These are phyloP conservation scores for Platorchestia sp. DNA, from an alignment of 1,140 invertebrate genomes.

Conservation along the genomic window DNA sequence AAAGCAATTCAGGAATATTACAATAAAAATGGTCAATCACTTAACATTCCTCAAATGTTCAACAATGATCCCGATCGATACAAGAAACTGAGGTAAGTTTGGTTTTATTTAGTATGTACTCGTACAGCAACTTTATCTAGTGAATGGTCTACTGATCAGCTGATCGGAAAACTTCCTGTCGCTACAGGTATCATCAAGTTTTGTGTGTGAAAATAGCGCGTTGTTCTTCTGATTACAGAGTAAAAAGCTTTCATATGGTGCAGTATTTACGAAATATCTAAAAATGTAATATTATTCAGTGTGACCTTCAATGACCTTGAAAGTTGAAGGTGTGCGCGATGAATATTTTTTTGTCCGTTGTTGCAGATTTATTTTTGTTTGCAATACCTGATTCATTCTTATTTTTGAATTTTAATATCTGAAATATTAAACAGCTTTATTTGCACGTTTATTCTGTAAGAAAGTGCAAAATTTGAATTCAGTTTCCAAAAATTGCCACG, in stretches of 20 bases:
- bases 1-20: slow-evolving; percentile 82
- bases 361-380: neutral
- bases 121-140: slow-evolving; percentile 46
- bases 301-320: slow-evolving; percentile 45
- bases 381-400: neutral
- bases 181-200: neutral
- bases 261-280: neutral
- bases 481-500: neutral
- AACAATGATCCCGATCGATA: slow-evolving; percentile 82
- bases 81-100: slow-evolving; percentile 82
- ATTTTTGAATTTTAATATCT: neutral
- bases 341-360: neutral
- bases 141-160: neutral
- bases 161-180: neutral
- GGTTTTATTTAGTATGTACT: slow-evolving; percentile 50
- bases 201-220: neutral
- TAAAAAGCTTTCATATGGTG: neutral
- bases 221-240: neutral
- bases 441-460: no score
- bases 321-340: neutral
- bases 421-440: no score
- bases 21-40: slow-evolving; percentile 77
- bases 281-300: neutral
- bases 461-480: neutral
- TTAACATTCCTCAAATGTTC: slow-evolving; percentile 85